Percentiles rank a stretch among this genome's conserved stretches.
Conservation (phyloP, 2,113 vertebrate genomes). For the Zootoca vivipara region DNA sequence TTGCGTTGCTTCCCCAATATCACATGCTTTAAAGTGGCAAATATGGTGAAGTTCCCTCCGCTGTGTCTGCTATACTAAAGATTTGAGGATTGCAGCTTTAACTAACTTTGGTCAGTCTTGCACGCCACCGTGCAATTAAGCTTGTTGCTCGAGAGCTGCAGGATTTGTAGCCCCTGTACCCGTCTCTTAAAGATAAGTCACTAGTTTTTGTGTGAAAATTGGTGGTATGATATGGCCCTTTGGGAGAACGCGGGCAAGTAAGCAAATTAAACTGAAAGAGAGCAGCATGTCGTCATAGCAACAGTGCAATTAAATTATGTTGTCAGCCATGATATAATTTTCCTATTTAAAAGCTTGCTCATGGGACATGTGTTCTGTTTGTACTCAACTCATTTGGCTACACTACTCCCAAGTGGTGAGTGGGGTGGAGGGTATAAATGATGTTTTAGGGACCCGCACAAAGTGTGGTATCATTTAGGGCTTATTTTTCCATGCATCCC, state of each 20-base stretch:
- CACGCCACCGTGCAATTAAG: background rate
- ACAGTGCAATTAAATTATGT: constrained; percentile 91
- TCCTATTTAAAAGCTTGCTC: constrained; percentile 81
- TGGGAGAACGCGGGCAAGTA: constrained; percentile 83
- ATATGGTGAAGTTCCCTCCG: background rate
- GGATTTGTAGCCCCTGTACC: constrained; percentile 61
- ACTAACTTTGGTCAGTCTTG: background rate
- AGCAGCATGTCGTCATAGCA: constrained; percentile 88
- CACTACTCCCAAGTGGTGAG: constrained; percentile 13
- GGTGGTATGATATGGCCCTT: constrained; percentile 64
- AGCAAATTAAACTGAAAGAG: constrained; percentile 90
- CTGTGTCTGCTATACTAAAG: background rate
- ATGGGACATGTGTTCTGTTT: constrained; percentile 79
- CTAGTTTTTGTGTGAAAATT: background rate
- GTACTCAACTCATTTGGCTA: constrained; percentile 60
- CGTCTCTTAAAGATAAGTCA: constrained; percentile 24
- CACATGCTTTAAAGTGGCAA: background rate
- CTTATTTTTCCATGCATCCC: background rate
- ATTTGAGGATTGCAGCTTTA: background rate
- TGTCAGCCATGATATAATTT: constrained; percentile 90
- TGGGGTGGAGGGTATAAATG: background rate
- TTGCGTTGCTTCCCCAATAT: background rate
- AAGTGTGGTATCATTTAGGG: background rate
- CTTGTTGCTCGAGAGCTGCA: background rate
- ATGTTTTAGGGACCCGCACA: background rate